Base-by-base conservation (phyloP, 2,113 vertebrate genomes). In the Bostrychus sinensis region DNA sequence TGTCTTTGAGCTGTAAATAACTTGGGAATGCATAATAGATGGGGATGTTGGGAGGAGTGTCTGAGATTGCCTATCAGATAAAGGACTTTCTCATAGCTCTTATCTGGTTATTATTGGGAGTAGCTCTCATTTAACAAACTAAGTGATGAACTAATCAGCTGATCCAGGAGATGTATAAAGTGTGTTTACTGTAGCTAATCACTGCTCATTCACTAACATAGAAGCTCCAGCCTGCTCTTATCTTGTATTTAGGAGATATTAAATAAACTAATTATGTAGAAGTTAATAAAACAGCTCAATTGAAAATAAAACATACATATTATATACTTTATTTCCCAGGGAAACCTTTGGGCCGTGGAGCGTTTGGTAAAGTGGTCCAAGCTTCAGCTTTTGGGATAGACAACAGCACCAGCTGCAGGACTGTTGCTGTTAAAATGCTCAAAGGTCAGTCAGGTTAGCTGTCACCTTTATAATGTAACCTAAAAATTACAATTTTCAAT, bases 341-440 rank as follows among this genome's bases (percentile, higher is more conserved):
- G 68, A 97, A 95, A 72, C 93, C 94, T 20, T 91, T 98, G 32
- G 96, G 96, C 25, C 92, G 93, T 0, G 96, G 96, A 51, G 96
- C 96, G 53, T 98, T 96, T 10, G 96, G 96, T 22, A 95, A 95
- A 78, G 96, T 98, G 78, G 93, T 98, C 51, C 95, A 97, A 86
- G 96, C 95, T 0, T 93, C 94, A 26, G 96, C 96, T 1, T 96
- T 96, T 61, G 96, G 95, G 61, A 95, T 98, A 48, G 89, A 93
- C 72, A 93, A 90, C 54, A 89, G 91, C 11, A 86, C 92, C 59
- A 90, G 93, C 0, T 96, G 95, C 89, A 91, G 90, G 75, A 95
- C 94, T 2, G 96, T 98, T 68, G 96, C 96, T 36, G 95, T 98
- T 37, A 98, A 98, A 84, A 98, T 98, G 96, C 90, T 98, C 55